Percentiles rank a stretch among this genome's conserved stretches.
phyloP scores from a whole-genome alignment of 2,113 vertebrate genomes.

The Xenus cinereus region DNA sequence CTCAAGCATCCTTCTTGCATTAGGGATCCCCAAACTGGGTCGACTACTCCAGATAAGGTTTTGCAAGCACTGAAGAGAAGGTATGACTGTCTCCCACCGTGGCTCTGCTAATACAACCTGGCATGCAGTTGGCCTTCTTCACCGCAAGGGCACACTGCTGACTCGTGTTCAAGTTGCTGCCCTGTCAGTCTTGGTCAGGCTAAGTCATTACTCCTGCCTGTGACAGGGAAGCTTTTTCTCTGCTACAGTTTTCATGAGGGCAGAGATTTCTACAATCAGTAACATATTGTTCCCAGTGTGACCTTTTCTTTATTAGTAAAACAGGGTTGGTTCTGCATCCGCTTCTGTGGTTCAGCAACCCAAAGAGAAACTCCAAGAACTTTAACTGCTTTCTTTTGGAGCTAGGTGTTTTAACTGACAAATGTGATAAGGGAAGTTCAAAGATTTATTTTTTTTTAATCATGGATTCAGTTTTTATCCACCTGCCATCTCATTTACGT shows the following conservation, averaged over 20 bases:
- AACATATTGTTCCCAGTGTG: rapidly evolving
- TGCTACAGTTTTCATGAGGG: rapidly evolving
- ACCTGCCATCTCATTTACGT: neutral
- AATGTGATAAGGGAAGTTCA: neutral
- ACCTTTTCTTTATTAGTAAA: neutral
- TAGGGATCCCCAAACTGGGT: neutral
- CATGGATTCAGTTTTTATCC: neutral
- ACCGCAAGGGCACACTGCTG: conserved; percentile 3
- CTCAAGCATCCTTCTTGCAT: neutral
- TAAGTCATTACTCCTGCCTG: neutral
- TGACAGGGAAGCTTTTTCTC: neutral
- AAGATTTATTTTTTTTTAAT: neutral
- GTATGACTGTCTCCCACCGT: rapidly evolving
- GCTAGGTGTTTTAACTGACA: neutral
- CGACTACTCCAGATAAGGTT: neutral
- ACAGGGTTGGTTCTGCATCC: neutral
- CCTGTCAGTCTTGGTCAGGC: neutral
- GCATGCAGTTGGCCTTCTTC: neutral
- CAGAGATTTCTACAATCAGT: neutral
- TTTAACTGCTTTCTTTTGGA: neutral
- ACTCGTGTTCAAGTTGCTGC: neutral
- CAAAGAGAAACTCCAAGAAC: neutral
- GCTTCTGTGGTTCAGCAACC: neutral
- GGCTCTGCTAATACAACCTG: neutral
- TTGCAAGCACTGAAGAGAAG: too few relatives aligned